phyloP scores from a whole-genome alignment of 2,888 invertebrate genomes.

The Limenitis camilla region DNA sequence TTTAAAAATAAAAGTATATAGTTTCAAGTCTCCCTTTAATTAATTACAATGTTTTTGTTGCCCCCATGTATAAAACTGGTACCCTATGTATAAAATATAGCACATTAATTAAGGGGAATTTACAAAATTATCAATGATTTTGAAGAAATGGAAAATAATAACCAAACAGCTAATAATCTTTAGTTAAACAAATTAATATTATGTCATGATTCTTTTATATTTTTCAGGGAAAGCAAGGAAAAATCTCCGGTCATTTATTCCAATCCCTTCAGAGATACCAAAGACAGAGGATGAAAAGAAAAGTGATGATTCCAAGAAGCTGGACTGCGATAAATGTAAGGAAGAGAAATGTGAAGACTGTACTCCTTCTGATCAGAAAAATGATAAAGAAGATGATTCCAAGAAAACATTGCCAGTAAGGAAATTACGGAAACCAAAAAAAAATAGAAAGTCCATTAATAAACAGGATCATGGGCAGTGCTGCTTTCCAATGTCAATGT shows the following conservation, averaged over 20 bases:
- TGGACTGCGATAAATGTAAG: constrained; percentile 50
- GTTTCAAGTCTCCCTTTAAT: no score
- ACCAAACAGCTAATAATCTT: background rate
- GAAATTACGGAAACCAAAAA: constrained; percentile 50
- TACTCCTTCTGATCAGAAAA: constrained; percentile 37
- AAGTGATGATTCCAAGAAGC: constrained; percentile 46
- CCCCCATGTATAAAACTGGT: no score
- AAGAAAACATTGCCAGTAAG: constrained; percentile 45
- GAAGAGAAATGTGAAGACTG: constrained; percentile 54
- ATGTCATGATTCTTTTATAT: background rate
- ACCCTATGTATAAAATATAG: no score
- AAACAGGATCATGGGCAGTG: constrained; percentile 58
- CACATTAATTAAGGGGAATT: no score
- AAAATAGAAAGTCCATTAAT: constrained; percentile 58
- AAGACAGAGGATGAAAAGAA: constrained; percentile 56
- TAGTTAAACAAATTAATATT: background rate
- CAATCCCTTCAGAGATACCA: constrained; percentile 52
- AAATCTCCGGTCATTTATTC: constrained; percentile 61
- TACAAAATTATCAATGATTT: no score
- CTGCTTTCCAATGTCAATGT: constrained; percentile 91
- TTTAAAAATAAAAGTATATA: no score
- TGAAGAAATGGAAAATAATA: no score
- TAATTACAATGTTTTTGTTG: no score
- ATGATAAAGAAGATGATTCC: constrained; percentile 49
- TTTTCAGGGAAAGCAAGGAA: constrained; percentile 57